Percentiles rank a stretch among this genome's conserved stretches.
phyloP scores from a whole-genome alignment of 2,888 invertebrate species.

The Drosophila aldrichi region DNA sequence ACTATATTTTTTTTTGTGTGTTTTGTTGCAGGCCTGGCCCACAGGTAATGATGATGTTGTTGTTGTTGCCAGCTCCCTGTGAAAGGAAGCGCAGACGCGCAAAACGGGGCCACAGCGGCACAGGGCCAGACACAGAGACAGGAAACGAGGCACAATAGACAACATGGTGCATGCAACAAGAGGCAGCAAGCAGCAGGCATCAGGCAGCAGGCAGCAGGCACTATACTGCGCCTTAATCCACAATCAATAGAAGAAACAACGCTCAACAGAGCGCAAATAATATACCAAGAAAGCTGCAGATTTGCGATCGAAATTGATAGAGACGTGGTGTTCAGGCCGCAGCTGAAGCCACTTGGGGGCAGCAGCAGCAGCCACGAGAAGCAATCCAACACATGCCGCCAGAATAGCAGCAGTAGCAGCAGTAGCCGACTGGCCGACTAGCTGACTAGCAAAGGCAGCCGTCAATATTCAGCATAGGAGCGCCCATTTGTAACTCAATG shows the following conservation, averaged over 20 bases:
- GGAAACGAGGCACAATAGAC: slow-evolving; percentile 75
- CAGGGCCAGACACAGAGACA: slow-evolving; percentile 44
- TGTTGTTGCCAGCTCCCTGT: slow-evolving; percentile 64
- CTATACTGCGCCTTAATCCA: slow-evolving; percentile 61
- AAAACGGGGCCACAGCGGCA: slow-evolving; percentile 56
- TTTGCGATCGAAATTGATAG: slow-evolving; percentile 62
- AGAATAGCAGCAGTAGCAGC: slow-evolving; percentile 21
- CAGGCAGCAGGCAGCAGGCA: slow-evolving; percentile 57
- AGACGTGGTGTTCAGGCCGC: slow-evolving; percentile 39
- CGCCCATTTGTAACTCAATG: slow-evolving; percentile 72
- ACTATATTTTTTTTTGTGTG: slow-evolving; percentile 32
- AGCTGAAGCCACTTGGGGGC: slow-evolving; percentile 9
- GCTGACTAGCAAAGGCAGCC: slow-evolving; percentile 24
- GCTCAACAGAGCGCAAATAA: slow-evolving; percentile 61
- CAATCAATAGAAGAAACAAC: slow-evolving; percentile 66
- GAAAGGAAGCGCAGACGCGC: slow-evolving; percentile 65
- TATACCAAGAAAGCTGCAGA: slow-evolving; percentile 53
- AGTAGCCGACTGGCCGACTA: slow-evolving; percentile 6
- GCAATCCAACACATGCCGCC: slow-evolving; percentile 64
- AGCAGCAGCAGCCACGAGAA: slow-evolving; percentile 16
- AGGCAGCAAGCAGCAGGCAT: slow-evolving; percentile 43
- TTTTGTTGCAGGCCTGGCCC: slow-evolving; percentile 41
- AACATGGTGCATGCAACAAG: slow-evolving; percentile 50
- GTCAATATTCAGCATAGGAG: slow-evolving; percentile 36
- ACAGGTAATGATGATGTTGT: slow-evolving; percentile 66